These are phyloP conservation scores for Lasioglossum morio DNA, from an alignment of 2,888 invertebrate species.

Conservation along the genomic window DNA sequence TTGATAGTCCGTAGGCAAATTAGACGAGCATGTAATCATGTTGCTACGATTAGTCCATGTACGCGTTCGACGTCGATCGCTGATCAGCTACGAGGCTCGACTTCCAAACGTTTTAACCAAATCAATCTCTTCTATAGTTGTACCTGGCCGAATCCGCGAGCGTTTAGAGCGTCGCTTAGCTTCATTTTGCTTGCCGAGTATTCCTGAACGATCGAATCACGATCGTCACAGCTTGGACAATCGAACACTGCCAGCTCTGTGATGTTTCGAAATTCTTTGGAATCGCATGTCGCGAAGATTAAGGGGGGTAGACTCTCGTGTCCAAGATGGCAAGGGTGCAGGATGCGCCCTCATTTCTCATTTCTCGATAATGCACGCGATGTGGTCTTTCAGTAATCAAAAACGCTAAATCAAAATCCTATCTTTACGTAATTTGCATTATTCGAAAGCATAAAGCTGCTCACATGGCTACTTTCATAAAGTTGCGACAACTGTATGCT, in stretches of 20 bases:
- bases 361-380: too few species aligned
- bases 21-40: slow-evolving; percentile 49
- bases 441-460: too few species aligned
- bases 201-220: not conserved
- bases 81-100: slow-evolving; percentile 46
- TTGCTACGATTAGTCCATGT: slow-evolving; percentile 47
- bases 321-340: too few species aligned
- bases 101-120: slow-evolving; percentile 37
- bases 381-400: too few species aligned
- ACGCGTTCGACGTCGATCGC: slow-evolving; percentile 19
- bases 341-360: too few species aligned
- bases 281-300: not conserved
- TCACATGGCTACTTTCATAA: too few species aligned
- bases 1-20: slow-evolving; percentile 61
- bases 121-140: slow-evolving; percentile 44
- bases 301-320: not conserved
- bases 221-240: not conserved
- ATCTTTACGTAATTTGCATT: too few species aligned
- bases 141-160: slow-evolving; percentile 53
- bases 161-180: not conserved
- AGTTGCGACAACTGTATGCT: too few species aligned
- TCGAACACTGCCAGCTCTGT: not conserved
- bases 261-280: not conserved
- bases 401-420: too few species aligned
- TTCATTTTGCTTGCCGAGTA: not conserved